Base-by-base conservation (phyloP, 2,888 invertebrate species). In the Hymenopus coronatus region DNA sequence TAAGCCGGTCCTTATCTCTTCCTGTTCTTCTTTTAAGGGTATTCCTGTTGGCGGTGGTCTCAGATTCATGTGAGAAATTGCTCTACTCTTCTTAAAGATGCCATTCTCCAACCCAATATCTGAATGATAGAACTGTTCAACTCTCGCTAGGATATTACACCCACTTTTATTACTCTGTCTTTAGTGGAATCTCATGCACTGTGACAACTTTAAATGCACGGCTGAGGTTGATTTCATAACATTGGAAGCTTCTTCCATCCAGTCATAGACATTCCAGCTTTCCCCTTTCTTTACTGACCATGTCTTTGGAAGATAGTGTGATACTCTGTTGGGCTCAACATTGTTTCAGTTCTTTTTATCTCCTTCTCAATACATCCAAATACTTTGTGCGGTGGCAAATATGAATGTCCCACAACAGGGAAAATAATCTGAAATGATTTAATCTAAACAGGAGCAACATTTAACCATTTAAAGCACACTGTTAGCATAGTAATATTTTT, bases 201-300 rank as follows among this genome's bases (percentile, higher is more conserved):
- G 81, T 70, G 82, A 87, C 30, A 87, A 81, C 87, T 70, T 87
- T 28, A 87, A 87, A 87, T 82, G 87, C 81, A 87, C 30, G 25
- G 15, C 14, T 70, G 70, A 87, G 28, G 28, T 87, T 28, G 87
- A 28, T 20, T 82, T 87, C n/a, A 70, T 87, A 20, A 82, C 81
- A 28, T 20, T 83, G 2, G 6, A 83, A 3, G 7, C 9, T 70
- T 70, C 7, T 54, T 54, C 33, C 27, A 28, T 87, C 40, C 87
- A 87, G 81, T 81, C 81, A 27, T 87, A 87, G 15, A 30, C 81
- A 70, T 82, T 82, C 87, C 87, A 86, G 54, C 46, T 3, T 46
- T 27, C 54, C 46, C n/a, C n/a, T n/a, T n/a, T n/a, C n/a, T n/a
- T n/a, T 30, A 30, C 30, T 30, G 30, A 30, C 3, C 86, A 46